phyloP scores from a whole-genome alignment of 2,888 invertebrate genomes.

The Parascotia fuliginaria region DNA sequence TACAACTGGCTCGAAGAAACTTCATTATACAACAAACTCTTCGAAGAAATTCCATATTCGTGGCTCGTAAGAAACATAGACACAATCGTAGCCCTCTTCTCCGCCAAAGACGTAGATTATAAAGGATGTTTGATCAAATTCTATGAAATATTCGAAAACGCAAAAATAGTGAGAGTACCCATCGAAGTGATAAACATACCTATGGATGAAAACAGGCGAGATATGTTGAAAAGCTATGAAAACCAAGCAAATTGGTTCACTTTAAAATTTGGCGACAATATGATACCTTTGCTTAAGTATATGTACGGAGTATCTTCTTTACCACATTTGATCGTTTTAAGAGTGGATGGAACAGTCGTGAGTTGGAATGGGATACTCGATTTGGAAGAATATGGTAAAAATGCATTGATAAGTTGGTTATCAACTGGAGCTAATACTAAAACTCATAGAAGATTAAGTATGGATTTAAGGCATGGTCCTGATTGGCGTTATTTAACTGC shows the following conservation, averaged over 20 bases:
- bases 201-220: constrained; percentile 60
- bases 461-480: constrained; percentile 63
- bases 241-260: constrained; percentile 79
- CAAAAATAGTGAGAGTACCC: constrained; percentile 64
- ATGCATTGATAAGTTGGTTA: constrained; percentile 73
- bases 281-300: constrained; percentile 57
- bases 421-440: constrained; percentile 45
- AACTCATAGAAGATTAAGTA: constrained; percentile 52
- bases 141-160: constrained; percentile 68
- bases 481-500: constrained; percentile 57
- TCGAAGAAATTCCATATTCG: constrained; percentile 43
- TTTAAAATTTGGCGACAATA: constrained; percentile 59
- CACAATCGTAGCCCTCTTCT: constrained; percentile 64
- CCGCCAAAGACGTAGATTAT: constrained; percentile 60
- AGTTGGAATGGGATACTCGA: constrained; percentile 66
- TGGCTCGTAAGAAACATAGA: constrained; percentile 69
- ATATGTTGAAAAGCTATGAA: constrained; percentile 53
- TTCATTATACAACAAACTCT: constrained; percentile 59
- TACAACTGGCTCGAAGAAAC: constrained; percentile 65
- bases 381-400: constrained; percentile 67
- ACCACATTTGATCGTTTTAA: constrained; percentile 63
- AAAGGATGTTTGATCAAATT: constrained; percentile 64
- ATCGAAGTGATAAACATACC: constrained; percentile 75
- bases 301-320: constrained; percentile 64
- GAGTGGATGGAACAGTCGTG: constrained; percentile 60